Evolutionary conservation across 92 coral and sea anemone species (phyloP), one percentile per base, ranked within the genome.

Genomic region (Palythoa grandiflora): DNA sequence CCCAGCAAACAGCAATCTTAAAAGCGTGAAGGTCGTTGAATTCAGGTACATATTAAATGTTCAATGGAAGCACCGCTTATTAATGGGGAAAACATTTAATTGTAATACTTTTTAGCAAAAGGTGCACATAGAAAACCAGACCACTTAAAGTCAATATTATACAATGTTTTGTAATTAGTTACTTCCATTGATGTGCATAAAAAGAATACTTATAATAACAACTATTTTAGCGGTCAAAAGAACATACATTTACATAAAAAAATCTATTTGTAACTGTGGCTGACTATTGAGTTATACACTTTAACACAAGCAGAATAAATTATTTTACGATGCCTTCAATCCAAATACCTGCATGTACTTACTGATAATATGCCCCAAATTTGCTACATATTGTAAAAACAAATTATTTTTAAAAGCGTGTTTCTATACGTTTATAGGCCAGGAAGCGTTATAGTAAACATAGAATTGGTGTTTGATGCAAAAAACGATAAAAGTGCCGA

Each of bases 371-470:
- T 59, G 7, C 50, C 7, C 50, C 50, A 44, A 8, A 44, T 1
- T 44, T 44, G 7, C 50, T 44, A 2, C 6, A 44, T 44, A 14
- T 59, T 57, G 19, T 13, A 13, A 5, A 3, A 5, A 7, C 3
- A 57, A 12, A 15, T 9, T 16, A 6, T 3, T 57, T 57, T 0
- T 28, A 28, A 28, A 12, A 12, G n/a, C 12, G 63, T 57, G 15
- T 70, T 8, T 28, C 39, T 38, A 14, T 70, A 17, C 13, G 12
- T n/a, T 48, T 76, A 16, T 20, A 76, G 80, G 20, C 80, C n/a
- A 1, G 80, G 80, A 76, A 76, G 63, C 80, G 39, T 76, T 6
- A 76, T 76, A 76, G 80, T 36, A 6, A 76, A 54, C 20, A 76
- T 48, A 17, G 80, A 44, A 15, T 28, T 76, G 17, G 61, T 17